Evolutionary conservation across 1,140 invertebrate genomes (phyloP), one percentile per base, ranked within the genome.

Genomic region (Psix sp.): DNA sequence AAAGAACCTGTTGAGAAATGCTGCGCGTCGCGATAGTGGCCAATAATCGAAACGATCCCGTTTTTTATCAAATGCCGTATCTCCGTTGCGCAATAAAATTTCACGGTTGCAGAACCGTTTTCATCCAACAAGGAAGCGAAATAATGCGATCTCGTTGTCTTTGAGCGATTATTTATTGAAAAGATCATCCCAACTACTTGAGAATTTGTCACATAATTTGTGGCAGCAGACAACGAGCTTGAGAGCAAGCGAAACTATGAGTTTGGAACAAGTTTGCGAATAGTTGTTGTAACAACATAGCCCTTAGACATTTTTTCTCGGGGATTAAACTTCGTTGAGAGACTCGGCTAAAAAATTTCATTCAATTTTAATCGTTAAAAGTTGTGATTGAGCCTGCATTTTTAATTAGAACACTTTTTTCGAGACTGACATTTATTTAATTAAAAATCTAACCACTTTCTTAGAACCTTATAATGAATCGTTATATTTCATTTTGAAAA

Each of bases 1-100:
- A 60, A 52, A 68, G 65, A 60, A 68, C 54, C 65, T 68, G 65
- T 68, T 59, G 65, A 68, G 65, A 68, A 59, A 59, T 45, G 51
- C 24, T 36, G 36, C 29, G 1, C 51, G n/a, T n/a, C 33, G 5
- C 11, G 48, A 54, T 54, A 54, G 31, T 29, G 35, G 51, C 35
- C 38, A 57, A 67, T 67, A 51, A 66, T 67, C 63, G 13, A 57
- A 49, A 29, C 20, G 60, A 38, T 46, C 29, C 29, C n/a, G n/a
- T 39, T 48, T 66, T 66, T 66, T 54, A 39, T 39, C 33, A 14
- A 4, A 9, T 14, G 42, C 6, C 21, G 17, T 13, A 20, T 4
- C n/a, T 2, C n/a, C n/a, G 29, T n/a, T 3, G 14, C 9, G 3
- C 26, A 17, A 38, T n/a, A n/a, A 51, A 38, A 38, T 39, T 51